A percentile compares a stretch with the other conserved stretches of the same genome.
Conservation (phyloP, 1,140 invertebrate species). For the Pseudomyrmex gracilis region DNA sequence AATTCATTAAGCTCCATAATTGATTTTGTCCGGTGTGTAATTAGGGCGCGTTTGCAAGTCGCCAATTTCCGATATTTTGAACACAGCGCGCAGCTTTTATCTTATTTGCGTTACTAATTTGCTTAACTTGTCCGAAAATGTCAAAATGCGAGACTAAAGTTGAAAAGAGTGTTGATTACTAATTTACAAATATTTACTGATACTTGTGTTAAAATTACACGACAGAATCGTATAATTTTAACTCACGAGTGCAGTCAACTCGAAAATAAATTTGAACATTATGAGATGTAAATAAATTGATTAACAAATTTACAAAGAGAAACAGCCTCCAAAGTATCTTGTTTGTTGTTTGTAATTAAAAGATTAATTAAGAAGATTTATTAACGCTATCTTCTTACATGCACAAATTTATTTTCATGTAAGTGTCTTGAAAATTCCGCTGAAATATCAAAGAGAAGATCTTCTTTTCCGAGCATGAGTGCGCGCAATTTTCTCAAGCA, state of each 20-base stretch:
- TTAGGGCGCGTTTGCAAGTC: background rate
- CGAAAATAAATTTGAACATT: background rate
- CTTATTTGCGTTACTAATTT: background rate
- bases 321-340: background rate
- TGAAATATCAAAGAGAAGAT: conserved; percentile 1
- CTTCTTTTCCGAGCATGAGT: background rate
- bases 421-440: conserved; percentile 2
- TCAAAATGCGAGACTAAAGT: background rate
- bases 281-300: background rate
- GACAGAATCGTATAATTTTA: background rate
- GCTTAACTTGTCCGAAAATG: background rate
- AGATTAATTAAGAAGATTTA: conserved; percentile 25
- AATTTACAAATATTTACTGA: too few relatives aligned
- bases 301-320: conserved; percentile 3
- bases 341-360: background rate
- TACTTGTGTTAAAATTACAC: too few relatives aligned
- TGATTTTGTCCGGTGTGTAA: background rate
- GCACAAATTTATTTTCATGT: background rate
- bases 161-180: background rate
- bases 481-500: background rate
- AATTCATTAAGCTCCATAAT: conserved; percentile 4
- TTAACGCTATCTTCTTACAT: background rate
- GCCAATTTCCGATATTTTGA: background rate
- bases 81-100: background rate
- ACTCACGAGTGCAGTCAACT: background rate